Evolutionary conservation across 2,888 invertebrate genomes (phyloP), one percentile per base, ranked within the genome.

Genomic region (Caenorhabditis zanzibari): DNA sequence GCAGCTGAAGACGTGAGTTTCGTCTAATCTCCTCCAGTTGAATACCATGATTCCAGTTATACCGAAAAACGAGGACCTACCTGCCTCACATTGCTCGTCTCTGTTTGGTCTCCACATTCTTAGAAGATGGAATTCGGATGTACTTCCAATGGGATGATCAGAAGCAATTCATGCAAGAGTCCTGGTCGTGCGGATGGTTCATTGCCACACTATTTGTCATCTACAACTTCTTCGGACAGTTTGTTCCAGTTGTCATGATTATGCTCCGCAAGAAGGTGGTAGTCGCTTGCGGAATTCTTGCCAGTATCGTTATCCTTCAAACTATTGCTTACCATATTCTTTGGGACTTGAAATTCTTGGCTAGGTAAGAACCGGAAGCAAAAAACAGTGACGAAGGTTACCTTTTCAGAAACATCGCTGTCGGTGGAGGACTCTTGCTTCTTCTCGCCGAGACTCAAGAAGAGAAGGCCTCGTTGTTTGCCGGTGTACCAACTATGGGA

Each of bases 121-220:
- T 99, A 85, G 99, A 99, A 94, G 99, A 99, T 94, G 99, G 99
- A 1, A 94, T 99, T 82, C 95, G 99, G 84, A 99, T 99, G 99
- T 99, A 97, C 96, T 96, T 96, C 92, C 99, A 99, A 93, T 94
- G 93, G 93, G 93, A 87, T 88, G 93, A 82, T 91, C 93, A 81
- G 93, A 93, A 93, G 89, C 92, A 88, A 52, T 92, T 92, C 80
- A 91, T 92, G 90, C 85, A 90, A 86, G 92, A 92, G 76, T 91
- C 91, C 7, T 92, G 92, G 99, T 95, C 96, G 59, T 97, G 98
- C 94, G 98, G 98, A 58, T 95, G 95, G 92, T 95, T 98, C 93
- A 93, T 99, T 83, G 97, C 97, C 66, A 96, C 97, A 19, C 90
- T 97, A 88, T 99, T 99, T 94, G 98, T 99, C 84, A 94, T 99